A percentile compares a stretch with the other conserved stretches of the same genome.
These are phyloP conservation scores for Tipula helvola DNA, from an alignment of 2,888 invertebrate genomes.

Conservation along the genomic window DNA sequence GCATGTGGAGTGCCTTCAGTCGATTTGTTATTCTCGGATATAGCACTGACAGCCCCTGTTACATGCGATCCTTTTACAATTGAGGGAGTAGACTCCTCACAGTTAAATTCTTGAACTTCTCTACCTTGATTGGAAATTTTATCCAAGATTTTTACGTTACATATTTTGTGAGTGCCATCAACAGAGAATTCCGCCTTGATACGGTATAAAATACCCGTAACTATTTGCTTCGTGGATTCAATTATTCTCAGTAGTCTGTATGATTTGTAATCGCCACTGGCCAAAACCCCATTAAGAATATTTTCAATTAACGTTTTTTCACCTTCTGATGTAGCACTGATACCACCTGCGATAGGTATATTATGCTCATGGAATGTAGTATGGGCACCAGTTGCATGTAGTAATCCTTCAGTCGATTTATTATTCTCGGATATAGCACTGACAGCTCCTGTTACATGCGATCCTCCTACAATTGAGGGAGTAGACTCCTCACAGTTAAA, in stretches of 20 bases:
- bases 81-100: background rate
- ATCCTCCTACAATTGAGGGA: background rate
- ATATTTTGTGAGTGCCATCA: constrained; percentile 30
- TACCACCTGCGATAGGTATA: background rate
- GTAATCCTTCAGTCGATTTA: too few relatives aligned
- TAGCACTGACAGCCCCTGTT: too few relatives aligned
- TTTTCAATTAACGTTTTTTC: background rate
- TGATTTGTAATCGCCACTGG: background rate
- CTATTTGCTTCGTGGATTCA: constrained; percentile 39
- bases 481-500: background rate
- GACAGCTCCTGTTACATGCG: background rate
- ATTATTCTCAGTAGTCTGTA: constrained; percentile 26
- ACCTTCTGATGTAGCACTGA: background rate
- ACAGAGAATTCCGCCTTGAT: constrained; percentile 45
- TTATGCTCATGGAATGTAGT: too few relatives aligned
- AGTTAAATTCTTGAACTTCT: background rate
- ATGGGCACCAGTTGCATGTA: too few relatives aligned
- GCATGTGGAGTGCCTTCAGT: too few relatives aligned
- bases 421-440: background rate
- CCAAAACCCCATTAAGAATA: background rate
- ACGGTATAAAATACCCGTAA: constrained; percentile 42
- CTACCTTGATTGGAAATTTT: background rate
- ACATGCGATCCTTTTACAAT: background rate
- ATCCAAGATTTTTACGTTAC: constrained; percentile 15
- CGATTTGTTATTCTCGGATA: too few relatives aligned